A percentile compares a stretch with the other conserved stretches of the same genome.
These are phyloP conservation scores for Hoplostethus atlanticus DNA, from an alignment of 2,797 vertebrate genomes.

Conservation along the genomic window DNA sequence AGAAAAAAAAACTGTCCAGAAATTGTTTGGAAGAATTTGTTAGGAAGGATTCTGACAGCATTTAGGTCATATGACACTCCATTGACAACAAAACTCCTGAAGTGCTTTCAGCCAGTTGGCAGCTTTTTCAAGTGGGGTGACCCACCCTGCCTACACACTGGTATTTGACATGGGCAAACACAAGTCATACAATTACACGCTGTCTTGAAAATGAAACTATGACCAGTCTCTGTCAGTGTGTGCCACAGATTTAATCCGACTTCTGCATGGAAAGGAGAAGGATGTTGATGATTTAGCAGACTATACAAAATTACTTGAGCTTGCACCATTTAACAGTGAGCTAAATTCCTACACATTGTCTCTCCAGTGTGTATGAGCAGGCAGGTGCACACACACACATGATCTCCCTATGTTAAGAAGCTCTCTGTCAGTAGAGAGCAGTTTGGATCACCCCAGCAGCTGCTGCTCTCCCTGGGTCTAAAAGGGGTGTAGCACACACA, in stretches of 20 bases:
- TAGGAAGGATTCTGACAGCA: neutral
- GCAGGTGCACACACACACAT: neutral
- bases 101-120: neutral
- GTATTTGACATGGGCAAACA: neutral
- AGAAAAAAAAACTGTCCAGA: neutral
- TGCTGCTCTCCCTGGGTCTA: neutral
- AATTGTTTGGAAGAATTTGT: neutral
- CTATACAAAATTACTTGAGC: neutral
- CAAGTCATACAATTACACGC: neutral
- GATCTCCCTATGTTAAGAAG: neutral
- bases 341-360: neutral
- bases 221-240: neutral
- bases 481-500: constrained; percentile 18
- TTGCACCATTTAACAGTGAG: neutral
- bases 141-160: too few relatives aligned
- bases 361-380: neutral
- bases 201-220: neutral
- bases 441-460: constrained; percentile 17
- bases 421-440: constrained; percentile 28
- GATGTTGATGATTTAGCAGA: constrained; percentile 2
- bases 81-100: neutral
- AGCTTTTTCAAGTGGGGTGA: neutral
- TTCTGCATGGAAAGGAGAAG: constrained; percentile 39
- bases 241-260: neutral
- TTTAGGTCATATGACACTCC: neutral